Evolutionary conservation across 2,888 invertebrate genomes (phyloP).

Genomic region (Ligdia adustata): DNA sequence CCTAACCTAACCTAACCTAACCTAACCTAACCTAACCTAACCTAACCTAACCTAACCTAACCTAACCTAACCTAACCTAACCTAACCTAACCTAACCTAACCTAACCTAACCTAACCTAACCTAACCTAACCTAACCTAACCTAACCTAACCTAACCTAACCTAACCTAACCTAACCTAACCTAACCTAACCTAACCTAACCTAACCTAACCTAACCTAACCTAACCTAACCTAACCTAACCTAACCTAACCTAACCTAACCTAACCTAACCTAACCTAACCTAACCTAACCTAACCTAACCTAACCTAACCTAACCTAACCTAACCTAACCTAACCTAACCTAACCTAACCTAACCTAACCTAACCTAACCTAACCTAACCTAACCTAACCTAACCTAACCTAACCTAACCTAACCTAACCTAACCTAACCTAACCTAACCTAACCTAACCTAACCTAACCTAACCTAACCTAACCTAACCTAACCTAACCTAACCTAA

Average conservation of each 20-base stretch:
- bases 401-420: slow-evolving; percentile 28
- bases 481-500: slow-evolving; percentile 31
- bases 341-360: slow-evolving; percentile 27
- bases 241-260: slow-evolving; percentile 29
- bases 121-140: too few relatives aligned
- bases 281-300: slow-evolving; percentile 27
- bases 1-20: too few relatives aligned
- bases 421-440: slow-evolving; percentile 24
- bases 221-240: slow-evolving; percentile 25
- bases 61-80: too few relatives aligned
- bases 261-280: slow-evolving; percentile 25
- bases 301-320: slow-evolving; percentile 30
- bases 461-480: slow-evolving; percentile 29
- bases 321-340: slow-evolving; percentile 22
- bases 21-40: too few relatives aligned
- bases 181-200: slow-evolving; percentile 28
- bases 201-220: slow-evolving; percentile 28
- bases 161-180: too few relatives aligned
- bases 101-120: too few relatives aligned
- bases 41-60: too few relatives aligned
- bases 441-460: slow-evolving; percentile 29
- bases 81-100: too few relatives aligned
- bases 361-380: slow-evolving; percentile 24
- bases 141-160: too few relatives aligned
- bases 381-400: slow-evolving; percentile 25